Percentiles rank a stretch among this genome's conserved stretches.
Conservation (phyloP, 2,113 vertebrate species). For the Symphodus melops region DNA sequence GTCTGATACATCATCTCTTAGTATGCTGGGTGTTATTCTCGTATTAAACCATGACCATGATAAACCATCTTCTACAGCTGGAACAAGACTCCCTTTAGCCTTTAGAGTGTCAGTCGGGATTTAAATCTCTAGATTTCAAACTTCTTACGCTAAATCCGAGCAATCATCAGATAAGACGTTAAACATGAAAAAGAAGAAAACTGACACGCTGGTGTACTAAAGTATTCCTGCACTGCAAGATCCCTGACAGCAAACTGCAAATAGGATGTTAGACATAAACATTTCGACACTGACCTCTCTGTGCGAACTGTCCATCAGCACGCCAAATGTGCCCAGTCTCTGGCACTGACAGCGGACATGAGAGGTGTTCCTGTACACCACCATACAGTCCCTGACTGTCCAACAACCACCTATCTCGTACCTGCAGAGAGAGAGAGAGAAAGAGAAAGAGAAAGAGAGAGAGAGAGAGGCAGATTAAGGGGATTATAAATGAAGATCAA, state of each 20-base stretch:
- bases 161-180: slow-evolving; percentile 15
- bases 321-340: slow-evolving; percentile 93
- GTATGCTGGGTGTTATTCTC: slow-evolving; percentile 30
- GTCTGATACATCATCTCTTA: slow-evolving; percentile 8
- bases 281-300: slow-evolving; percentile 87
- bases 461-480: background rate
- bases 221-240: background rate
- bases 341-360: slow-evolving; percentile 97
- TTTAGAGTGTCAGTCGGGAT: slow-evolving; percentile 20
- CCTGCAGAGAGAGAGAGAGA: slow-evolving; percentile 82
- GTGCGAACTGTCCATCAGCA: slow-evolving; percentile 98
- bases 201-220: background rate
- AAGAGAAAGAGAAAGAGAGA: background rate
- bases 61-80: slow-evolving; percentile 38
- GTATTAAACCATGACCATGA: slow-evolving; percentile 35
- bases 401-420: slow-evolving; percentile 89
- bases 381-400: slow-evolving; percentile 94
- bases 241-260: background rate
- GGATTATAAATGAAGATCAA: background rate
- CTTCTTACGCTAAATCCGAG: slow-evolving; percentile 5
- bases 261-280: too few relatives aligned
- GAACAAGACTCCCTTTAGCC: slow-evolving; percentile 38
- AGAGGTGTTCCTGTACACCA: slow-evolving; percentile 94
- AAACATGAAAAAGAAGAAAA: background rate
- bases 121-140: slow-evolving; percentile 26